phyloP scores from a whole-genome alignment of 2,113 vertebrate genomes.

The Lichenostomus cassidix region DNA sequence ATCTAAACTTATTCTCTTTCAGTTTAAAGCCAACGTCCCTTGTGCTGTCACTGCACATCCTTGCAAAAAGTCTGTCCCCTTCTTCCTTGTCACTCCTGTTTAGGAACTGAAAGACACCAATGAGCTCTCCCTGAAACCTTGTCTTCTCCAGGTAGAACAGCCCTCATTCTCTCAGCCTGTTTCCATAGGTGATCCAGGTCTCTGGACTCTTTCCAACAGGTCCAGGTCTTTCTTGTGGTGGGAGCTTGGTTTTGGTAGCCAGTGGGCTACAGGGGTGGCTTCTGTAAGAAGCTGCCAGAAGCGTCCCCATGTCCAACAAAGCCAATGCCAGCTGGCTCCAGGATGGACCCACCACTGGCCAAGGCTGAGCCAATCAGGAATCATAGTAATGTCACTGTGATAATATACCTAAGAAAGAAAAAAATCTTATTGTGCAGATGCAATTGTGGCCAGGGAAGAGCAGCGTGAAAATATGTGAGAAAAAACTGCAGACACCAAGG shows the following conservation, averaged over 20 bases:
- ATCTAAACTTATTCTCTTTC: background rate
- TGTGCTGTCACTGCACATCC: background rate
- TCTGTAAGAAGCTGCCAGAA: background rate
- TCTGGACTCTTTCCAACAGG: background rate
- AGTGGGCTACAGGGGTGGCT: background rate
- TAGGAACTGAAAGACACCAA: background rate
- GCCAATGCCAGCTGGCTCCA: background rate
- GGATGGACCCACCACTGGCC: background rate
- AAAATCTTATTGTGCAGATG: fast-evolving
- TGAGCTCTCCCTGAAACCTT: background rate
- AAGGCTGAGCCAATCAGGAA: background rate
- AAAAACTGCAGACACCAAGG: too few species aligned
- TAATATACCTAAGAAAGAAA: background rate
- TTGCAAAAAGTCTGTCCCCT: background rate
- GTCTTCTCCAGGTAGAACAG: background rate
- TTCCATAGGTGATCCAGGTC: background rate
- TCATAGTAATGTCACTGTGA: too few species aligned
- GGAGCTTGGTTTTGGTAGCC: background rate
- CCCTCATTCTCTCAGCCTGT: background rate
- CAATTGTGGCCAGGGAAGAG: background rate
- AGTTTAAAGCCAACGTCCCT: background rate
- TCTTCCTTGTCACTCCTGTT: background rate
- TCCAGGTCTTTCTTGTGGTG: background rate
- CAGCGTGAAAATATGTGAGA: background rate
- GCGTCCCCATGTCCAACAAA: background rate